Evolutionary conservation across 2,888 invertebrate species (phyloP), one percentile per base, ranked within the genome.

Genomic region (Scaptodrosophila latifasciaeformis): DNA sequence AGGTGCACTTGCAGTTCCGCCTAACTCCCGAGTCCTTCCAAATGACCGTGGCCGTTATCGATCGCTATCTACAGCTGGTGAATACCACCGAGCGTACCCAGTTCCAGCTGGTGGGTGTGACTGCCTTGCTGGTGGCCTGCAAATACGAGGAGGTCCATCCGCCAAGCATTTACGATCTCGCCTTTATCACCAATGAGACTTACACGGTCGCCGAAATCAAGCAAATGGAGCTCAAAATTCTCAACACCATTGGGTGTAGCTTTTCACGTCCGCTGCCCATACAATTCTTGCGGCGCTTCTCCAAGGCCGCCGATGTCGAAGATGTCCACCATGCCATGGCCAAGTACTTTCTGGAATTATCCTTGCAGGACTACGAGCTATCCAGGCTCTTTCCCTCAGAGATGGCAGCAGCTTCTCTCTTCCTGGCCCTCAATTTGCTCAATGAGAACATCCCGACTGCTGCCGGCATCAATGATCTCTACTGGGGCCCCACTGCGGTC

Each of bases 131-230:
- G 76, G 90, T 97, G 49, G 97, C 98, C 0, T 91, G 93, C 80
- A 99, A 99, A 86, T 97, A 96, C 81, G 98, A 99, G 87, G 99
- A 99, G 88, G 92, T 96, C 79, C 96, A 92, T 79, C 90, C 93
- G 1, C 96, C 97, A 0, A 93, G 94, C 39, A 89, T 96, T 17
- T 88, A 87, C 4, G 98, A 99, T 86, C 97, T 97, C 87, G 93
- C 95, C 10, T 96, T 93, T 83, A 93, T 98, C 49, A 94, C 96
- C 7, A 97, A 96, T 86, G 91, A 94, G 82, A 91, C 96, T 0
- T 98, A 95, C 85, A 90, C 90, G 2, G 92, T 91, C 74, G 82
- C 88, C 1, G 94, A 97, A 71, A 91, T 98, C 31, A 88, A 93
- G 40, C 88, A 89, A 60, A 96, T 96, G 91, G 98, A 99, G 87